phyloP scores from a whole-genome alignment of 2,113 vertebrate genomes.

The Neodon shergylaensis region DNA sequence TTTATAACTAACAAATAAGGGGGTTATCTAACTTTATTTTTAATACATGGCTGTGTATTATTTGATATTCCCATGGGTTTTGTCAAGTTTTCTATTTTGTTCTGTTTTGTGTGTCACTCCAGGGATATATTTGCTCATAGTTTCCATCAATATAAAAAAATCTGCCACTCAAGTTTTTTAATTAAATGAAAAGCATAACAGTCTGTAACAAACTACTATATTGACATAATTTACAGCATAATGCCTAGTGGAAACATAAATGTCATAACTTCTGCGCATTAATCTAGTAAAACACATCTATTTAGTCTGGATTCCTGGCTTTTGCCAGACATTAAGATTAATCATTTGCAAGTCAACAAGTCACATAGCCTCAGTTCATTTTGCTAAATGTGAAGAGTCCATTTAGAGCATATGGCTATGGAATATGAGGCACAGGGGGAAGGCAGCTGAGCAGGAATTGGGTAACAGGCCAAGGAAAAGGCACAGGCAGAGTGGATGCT shows the following conservation, averaged over 20 bases:
- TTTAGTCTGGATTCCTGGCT: constrained; percentile 35
- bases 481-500: not conserved
- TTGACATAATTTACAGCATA: constrained; percentile 57
- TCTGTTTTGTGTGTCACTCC: constrained; percentile 46
- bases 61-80: not conserved
- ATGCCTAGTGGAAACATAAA: constrained; percentile 52
- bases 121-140: constrained; percentile 24
- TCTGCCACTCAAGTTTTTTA: constrained; percentile 60
- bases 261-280: constrained; percentile 55
- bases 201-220: constrained; percentile 38
- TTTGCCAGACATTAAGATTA: constrained; percentile 53
- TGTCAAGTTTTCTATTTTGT: constrained; percentile 26
- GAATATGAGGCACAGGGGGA: not conserved
- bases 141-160: constrained; percentile 47
- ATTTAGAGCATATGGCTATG: constrained; percentile 10
- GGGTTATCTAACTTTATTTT: not conserved
- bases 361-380: constrained; percentile 27
- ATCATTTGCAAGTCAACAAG: constrained; percentile 39
- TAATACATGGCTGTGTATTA: not conserved
- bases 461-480: not conserved
- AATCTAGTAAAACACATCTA: constrained; percentile 51
- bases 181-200: constrained; percentile 64
- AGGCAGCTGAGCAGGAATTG: not conserved
- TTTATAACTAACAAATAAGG: constrained; percentile 21
- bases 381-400: not conserved